Base-by-base conservation (phyloP, 2,888 invertebrate species). In the Microdon myrmicae region DNA sequence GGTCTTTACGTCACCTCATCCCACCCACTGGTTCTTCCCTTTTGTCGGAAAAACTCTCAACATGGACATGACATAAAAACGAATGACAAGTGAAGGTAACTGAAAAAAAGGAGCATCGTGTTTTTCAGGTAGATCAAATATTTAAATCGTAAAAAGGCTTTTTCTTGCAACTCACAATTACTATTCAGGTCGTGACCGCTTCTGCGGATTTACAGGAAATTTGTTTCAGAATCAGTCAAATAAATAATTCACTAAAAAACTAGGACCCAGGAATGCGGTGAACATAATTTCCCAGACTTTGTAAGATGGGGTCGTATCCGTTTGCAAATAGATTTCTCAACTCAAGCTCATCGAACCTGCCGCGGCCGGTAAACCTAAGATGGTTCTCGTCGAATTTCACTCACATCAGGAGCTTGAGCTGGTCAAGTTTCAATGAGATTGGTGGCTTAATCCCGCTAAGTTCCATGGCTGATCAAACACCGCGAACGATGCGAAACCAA, bases 71-170 rank as follows among this genome's bases (percentile, higher is more conserved):
- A 45, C 51, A 47, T 20, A 51, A 64, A 56, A 51, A 26, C 28
- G n/a, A 37, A 64, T 20, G 14, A 35, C 16, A 22, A 29, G 26
- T 19, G 20, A 37, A 17, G 31, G 29, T 7, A 29, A 26, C 38
- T 39, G 16, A 5, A 9, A 29, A 10, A 37, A 14, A 17, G 12
- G 34, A 37, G 38, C 47, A 58, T 37, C 23, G 34, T 31, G 25
- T 51, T 53, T 61, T 64, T 56, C 44, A 53, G 64, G 64, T 64
- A 47, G 41, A 64, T 64, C 58, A 58, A 64, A 58, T 64, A 64
- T 58, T 53, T 47, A 64, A 64, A 56, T 34, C 51, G 51, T 51
- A 43, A 53, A 58, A 43, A 47, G 60, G 29, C 47, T 59, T 56
- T 41, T 58, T 37, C 37, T 28, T 22, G 32, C 41, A n/a, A n/a